These are phyloP conservation scores for Gracilinanus agilis DNA, from an alignment of 2,113 vertebrate genomes.

Conservation along the genomic window DNA sequence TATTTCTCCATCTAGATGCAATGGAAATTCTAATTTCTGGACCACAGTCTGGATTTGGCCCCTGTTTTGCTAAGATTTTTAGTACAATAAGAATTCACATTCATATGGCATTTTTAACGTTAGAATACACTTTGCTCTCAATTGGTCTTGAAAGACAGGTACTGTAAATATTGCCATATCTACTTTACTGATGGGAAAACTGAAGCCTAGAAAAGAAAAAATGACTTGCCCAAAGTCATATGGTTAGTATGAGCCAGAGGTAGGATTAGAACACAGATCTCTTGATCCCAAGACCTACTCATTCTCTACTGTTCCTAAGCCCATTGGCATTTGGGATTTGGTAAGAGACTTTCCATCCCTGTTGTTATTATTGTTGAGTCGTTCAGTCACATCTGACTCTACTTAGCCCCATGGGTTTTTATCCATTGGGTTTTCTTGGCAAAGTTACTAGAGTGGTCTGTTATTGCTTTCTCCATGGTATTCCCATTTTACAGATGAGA, in stretches of 20 bases:
- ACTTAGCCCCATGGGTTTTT: no score
- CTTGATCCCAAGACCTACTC: neutral
- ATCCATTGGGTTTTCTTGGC: no score
- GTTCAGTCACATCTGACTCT: no score
- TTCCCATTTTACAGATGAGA: no score
- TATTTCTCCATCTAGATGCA: neutral
- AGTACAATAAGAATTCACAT: slow-evolving; percentile 41
- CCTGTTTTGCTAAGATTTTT: neutral
- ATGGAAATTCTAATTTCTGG: neutral
- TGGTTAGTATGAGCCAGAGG: neutral
- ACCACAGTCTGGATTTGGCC: neutral
- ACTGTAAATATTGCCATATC: neutral
- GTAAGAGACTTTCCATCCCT: no score
- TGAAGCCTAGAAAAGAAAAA: neutral
- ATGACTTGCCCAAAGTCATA: neutral
- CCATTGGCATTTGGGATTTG: no score
- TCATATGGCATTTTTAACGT: neutral
- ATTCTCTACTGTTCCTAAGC: neutral
- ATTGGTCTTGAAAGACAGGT: neutral
- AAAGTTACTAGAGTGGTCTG: no score
- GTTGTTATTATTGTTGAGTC: no score
- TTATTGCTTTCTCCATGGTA: no score
- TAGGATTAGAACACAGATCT: neutral
- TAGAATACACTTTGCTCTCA: neutral
- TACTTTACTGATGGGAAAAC: neutral